Evolutionary conservation across 1,140 invertebrate genomes (phyloP).

Genomic region (Lordiphosa clarofinis): DNA sequence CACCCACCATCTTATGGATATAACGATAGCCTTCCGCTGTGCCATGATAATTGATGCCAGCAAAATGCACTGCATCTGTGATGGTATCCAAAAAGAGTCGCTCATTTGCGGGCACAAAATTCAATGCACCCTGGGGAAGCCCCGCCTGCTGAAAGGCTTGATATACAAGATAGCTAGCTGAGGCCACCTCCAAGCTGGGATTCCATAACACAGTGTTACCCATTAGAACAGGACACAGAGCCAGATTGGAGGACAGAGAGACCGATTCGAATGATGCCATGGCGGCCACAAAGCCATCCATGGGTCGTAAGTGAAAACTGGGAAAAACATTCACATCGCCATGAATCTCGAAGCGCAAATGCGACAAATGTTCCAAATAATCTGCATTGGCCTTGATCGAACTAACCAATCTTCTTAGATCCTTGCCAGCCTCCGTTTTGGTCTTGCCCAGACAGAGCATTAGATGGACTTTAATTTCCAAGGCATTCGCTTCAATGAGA

Average conservation of each 20-base stretch:
- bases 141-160: slow-evolving; percentile 95
- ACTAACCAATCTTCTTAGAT: slow-evolving; percentile 95
- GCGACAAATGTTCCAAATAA: slow-evolving; percentile 86
- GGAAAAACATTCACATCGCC: slow-evolving; percentile 82
- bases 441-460: slow-evolving; percentile 98
- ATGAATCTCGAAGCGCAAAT: slow-evolving; percentile 82
- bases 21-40: slow-evolving; percentile 87
- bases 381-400: slow-evolving; percentile 96
- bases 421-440: slow-evolving; percentile 96
- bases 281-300: slow-evolving; percentile 98
- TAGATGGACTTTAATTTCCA: slow-evolving; percentile 93
- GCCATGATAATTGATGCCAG: slow-evolving; percentile 97
- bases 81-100: slow-evolving; percentile 95
- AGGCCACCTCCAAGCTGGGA: slow-evolving; percentile 96
- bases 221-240: slow-evolving; percentile 97
- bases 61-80: slow-evolving; percentile 89
- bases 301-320: slow-evolving; percentile 85
- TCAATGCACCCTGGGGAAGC: slow-evolving; percentile 95
- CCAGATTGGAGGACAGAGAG: slow-evolving; percentile 97
- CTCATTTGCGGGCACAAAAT: slow-evolving; percentile 97
- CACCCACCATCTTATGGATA: slow-evolving; percentile 93
- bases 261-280: slow-evolving; percentile 99
- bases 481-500: slow-evolving; percentile 92
- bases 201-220: slow-evolving; percentile 98
- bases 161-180: slow-evolving; percentile 96